These are phyloP conservation scores for Fulica atra DNA, from an alignment of 2,113 vertebrate genomes.

Conservation along the genomic window DNA sequence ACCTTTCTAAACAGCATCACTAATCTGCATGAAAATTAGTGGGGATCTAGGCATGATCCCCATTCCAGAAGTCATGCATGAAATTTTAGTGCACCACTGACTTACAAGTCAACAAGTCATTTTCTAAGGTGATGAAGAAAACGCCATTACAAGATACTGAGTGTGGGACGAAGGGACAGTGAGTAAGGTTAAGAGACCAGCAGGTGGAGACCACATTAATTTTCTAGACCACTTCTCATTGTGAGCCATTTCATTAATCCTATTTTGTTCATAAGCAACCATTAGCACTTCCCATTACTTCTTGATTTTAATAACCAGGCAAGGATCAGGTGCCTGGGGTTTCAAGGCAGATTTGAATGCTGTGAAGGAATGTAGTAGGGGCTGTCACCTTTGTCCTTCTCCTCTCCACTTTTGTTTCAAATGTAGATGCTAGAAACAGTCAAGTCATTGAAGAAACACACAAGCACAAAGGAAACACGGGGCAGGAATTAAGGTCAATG, in stretches of 20 bases:
- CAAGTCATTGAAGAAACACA: not conserved
- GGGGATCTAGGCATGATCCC: not conserved
- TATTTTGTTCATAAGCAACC: not conserved
- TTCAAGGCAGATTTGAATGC: not conserved
- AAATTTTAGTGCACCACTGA: not conserved
- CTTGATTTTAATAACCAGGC: not conserved
- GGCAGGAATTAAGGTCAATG: not conserved
- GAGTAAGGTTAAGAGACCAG: not conserved
- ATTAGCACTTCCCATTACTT: not conserved
- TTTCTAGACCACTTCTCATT: not conserved
- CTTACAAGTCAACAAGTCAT: not conserved
- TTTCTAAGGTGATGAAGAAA: not conserved
- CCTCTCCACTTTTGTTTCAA: not conserved
- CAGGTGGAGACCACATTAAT: not conserved
- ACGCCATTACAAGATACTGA: not conserved
- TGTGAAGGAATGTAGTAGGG: not conserved
- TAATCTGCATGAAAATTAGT: slow-evolving; percentile 19
- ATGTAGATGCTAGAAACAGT: not conserved
- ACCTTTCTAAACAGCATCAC: not conserved
- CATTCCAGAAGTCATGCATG: not conserved
- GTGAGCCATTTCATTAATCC: not conserved
- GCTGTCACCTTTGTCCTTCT: not conserved
- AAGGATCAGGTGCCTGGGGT: not conserved
- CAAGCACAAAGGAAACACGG: not conserved
- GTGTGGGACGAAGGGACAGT: not conserved